These are phyloP conservation scores for Neuroterus valhalla DNA, from an alignment of 1,140 invertebrate genomes.

Conservation along the genomic window DNA sequence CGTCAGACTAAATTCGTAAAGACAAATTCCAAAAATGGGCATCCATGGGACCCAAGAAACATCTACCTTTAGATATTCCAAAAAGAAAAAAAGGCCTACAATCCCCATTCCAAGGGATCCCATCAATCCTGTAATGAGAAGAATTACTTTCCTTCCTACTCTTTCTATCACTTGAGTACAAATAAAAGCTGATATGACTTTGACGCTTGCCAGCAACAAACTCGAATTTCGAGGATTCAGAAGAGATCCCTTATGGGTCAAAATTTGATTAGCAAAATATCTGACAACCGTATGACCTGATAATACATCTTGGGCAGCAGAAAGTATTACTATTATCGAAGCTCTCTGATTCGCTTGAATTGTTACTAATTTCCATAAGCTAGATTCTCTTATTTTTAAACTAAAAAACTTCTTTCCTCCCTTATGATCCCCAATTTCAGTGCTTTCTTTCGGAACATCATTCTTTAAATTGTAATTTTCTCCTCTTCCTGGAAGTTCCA, in stretches of 20 bases:
- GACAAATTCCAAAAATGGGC: constrained; percentile 2
- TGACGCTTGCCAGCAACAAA: background rate
- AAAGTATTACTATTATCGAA: background rate
- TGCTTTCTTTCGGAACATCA: background rate
- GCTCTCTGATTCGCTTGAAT: background rate
- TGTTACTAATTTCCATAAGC: constrained; percentile 2
- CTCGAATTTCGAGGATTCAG: background rate
- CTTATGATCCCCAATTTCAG: background rate
- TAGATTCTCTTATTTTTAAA: background rate
- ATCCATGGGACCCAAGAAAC: background rate
- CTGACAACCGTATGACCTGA: background rate
- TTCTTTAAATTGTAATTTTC: background rate
- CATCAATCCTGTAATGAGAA: background rate
- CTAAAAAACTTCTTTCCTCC: background rate
- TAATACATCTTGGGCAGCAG: background rate
- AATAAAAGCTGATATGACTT: background rate
- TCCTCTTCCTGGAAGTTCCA: background rate
- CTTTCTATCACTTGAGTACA: background rate
- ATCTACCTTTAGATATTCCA: background rate
- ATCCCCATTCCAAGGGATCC: background rate
- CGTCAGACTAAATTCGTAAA: background rate
- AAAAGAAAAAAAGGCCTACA: background rate
- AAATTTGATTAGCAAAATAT: constrained; percentile 9
- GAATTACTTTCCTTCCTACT: background rate
- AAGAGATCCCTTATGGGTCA: background rate